Evolutionary conservation across 2,888 invertebrate genomes (phyloP), one percentile per base, ranked within the genome.

Genomic region (Cactoblastis cactorum): DNA sequence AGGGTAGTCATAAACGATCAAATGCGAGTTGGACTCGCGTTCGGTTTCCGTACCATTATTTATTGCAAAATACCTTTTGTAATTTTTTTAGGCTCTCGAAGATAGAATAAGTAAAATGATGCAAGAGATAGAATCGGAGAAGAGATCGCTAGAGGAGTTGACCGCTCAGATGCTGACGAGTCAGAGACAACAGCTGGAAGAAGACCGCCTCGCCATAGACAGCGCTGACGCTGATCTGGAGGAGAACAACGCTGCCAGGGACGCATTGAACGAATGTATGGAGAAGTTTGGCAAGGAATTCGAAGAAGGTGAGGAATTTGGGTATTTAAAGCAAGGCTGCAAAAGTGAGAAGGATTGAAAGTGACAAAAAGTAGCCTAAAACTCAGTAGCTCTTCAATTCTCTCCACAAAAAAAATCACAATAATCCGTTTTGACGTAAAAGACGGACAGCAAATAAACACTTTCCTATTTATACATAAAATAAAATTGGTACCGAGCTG

Each of bases 271-370:
- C 3, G 59, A 65, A 6, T 68, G 77, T 43, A 56, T 86, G 9
- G 68, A 69, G 4, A 67, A 69, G 14, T 90, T 80, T 58, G 68
- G 62, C 5, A 69, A 78, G n/a, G 74, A 84, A 34, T 74, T 91
- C 32, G 72, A 77, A 0, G 71, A 78, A 49, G 91, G 91, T 83
- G 65, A 67, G 53, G 69, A 17, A 17, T 37, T 9, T 37, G 8
- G 24, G 8, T 24, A 24, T 24, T 24, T 5, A 24, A 24, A 24
- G 8, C 8, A 24, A n/a, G n/a, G n/a, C n/a, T n/a, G n/a, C n/a
- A 24, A 24, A 24, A 5, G 24, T 24, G 24, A 24, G 8, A 24
- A 24, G 24, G 24, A 24, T n/a, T n/a, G n/a, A 24, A 5, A 24
- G n/a, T n/a, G n/a, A n/a, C n/a, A n/a, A n/a, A n/a, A n/a, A n/a